A percentile compares a stretch with the other conserved stretches of the same genome.
These are phyloP conservation scores for Alsophila aescularia DNA, from an alignment of 2,888 invertebrate species.

Conservation along the genomic window DNA sequence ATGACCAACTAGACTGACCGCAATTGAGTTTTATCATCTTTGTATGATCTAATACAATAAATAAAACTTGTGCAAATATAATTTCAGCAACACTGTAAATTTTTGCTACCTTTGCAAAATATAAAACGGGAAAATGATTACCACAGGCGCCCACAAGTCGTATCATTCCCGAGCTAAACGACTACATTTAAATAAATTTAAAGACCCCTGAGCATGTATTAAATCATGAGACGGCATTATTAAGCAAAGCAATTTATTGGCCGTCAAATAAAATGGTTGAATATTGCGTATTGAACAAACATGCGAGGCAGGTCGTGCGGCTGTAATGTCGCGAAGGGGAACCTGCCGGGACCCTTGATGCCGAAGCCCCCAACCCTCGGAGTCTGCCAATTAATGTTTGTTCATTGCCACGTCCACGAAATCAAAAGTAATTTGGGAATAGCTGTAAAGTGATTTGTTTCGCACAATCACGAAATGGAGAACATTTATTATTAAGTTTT, in stretches of 20 bases:
- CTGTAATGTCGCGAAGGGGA: slow-evolving; percentile 39
- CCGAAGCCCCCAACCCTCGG: slow-evolving; percentile 9
- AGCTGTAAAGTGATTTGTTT: slow-evolving; percentile 16
- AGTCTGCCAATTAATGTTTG: slow-evolving; percentile 7
- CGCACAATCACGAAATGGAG: slow-evolving; percentile 5
- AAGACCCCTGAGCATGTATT: slow-evolving; percentile 45
- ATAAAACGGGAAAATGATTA: slow-evolving; percentile 25
- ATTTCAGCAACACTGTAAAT: not conserved
- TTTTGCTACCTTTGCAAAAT: slow-evolving; percentile 22
- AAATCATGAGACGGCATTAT: slow-evolving; percentile 52
- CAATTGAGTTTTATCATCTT: slow-evolving; percentile 3
- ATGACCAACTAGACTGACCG: too few relatives aligned
- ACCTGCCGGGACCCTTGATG: slow-evolving; percentile 54
- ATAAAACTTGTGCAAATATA: not conserved
- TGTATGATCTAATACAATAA: not conserved
- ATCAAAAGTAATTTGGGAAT: slow-evolving; percentile 17
- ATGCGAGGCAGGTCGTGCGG: slow-evolving; percentile 40
- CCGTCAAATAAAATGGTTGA: slow-evolving; percentile 50
- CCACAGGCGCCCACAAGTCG: slow-evolving; percentile 34
- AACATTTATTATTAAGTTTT: too few relatives aligned
- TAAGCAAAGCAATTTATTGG: slow-evolving; percentile 53
- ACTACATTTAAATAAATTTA: slow-evolving; percentile 55
- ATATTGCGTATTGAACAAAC: slow-evolving; percentile 59
- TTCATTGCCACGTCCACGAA: slow-evolving; percentile 20
- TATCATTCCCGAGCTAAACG: slow-evolving; percentile 36